These are phyloP conservation scores for Linurgus olivaceus DNA, from an alignment of 2,797 vertebrate genomes.

Conservation along the genomic window DNA sequence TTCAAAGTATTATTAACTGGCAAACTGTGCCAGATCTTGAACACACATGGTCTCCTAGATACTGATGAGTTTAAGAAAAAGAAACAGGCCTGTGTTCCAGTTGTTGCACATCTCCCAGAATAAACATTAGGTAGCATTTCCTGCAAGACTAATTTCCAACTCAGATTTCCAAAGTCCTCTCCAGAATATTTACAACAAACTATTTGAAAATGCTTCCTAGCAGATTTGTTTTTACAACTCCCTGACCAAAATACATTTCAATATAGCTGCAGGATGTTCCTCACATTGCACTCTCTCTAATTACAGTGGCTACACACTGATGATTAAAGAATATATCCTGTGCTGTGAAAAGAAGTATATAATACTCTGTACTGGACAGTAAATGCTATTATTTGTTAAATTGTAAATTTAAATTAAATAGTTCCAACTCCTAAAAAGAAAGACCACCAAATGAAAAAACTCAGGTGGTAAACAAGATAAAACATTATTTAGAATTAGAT, in stretches of 20 bases:
- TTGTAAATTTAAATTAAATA: background rate
- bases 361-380: background rate
- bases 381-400: background rate
- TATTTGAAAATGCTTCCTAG: background rate
- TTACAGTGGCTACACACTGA: background rate
- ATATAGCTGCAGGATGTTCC: background rate
- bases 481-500: background rate
- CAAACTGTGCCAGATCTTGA: background rate
- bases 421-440: background rate
- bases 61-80: background rate
- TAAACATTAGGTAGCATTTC: slow-evolving; percentile 37
- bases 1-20: background rate
- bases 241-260: background rate
- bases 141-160: background rate
- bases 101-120: background rate
- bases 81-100: background rate
- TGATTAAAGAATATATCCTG: background rate
- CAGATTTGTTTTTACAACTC: background rate
- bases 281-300: background rate
- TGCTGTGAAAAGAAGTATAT: background rate
- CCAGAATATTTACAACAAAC: background rate
- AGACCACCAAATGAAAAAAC: fast-evolving
- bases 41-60: background rate
- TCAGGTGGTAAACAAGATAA: background rate
- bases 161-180: slow-evolving; percentile 10